These are phyloP conservation scores for Drosophila triauraria DNA, from an alignment of 1,140 invertebrate species.

Conservation along the genomic window DNA sequence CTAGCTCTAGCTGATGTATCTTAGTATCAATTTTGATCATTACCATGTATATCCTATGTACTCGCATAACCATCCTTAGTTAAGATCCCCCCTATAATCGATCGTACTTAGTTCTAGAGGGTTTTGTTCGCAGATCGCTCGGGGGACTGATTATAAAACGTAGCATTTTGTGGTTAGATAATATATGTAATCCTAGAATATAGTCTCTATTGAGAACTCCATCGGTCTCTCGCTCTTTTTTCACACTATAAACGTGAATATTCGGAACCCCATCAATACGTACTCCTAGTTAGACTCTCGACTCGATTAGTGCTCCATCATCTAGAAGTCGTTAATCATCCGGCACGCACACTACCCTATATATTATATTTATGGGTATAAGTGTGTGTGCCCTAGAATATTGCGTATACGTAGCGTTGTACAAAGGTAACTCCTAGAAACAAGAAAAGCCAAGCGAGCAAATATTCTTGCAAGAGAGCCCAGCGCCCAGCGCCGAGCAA, in stretches of 20 bases:
- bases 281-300: constrained; percentile 33
- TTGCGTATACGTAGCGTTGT: constrained; percentile 50
- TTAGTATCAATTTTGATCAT: constrained; percentile 29
- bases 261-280: constrained; percentile 1
- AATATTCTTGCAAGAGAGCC: constrained; percentile 36
- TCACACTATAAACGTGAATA: background rate
- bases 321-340: constrained; percentile 26
- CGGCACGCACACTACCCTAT: background rate
- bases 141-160: constrained; percentile 12
- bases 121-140: constrained; percentile 15
- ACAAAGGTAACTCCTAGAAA: constrained; percentile 38
- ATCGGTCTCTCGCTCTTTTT: constrained; percentile 35
- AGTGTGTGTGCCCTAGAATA: constrained; percentile 16
- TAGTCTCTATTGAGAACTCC: background rate
- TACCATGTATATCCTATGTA: constrained; percentile 21
- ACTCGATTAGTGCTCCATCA: constrained; percentile 40
- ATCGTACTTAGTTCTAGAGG: constrained; percentile 15
- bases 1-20: constrained; percentile 14
- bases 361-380: background rate
- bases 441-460: constrained; percentile 32
- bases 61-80: constrained; percentile 12
- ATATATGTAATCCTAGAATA: background rate
- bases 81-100: constrained; percentile 20
- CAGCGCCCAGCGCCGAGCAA: constrained; percentile 33
- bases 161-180: constrained; percentile 14